Base-by-base conservation (phyloP, 2,797 vertebrate species). In the Acridotheres tristis region DNA sequence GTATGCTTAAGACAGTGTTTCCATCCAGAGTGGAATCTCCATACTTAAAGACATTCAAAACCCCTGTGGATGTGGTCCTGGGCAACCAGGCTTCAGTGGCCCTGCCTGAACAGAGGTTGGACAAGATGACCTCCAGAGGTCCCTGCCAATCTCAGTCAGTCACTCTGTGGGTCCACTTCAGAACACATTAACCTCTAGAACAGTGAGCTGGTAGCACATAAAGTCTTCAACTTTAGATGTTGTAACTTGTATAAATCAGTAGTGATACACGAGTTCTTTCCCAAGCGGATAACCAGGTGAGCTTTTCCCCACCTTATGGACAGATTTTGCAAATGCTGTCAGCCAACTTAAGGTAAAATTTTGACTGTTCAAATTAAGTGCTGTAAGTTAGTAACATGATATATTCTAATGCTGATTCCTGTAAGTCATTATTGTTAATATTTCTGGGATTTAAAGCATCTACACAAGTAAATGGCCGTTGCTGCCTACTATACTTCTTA, bases 391-490 rank as follows among this genome's bases (percentile, higher is more conserved):
- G 38, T 47, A 61, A 67, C 22, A 61, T 3, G 5, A 7, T 43
- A 66, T 6, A 20, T 51, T 63, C 43, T 62, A 75, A 62, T 36
- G 27, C 17, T 40, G 75, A 80, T 72, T 71, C 15, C n/a, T 81
- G 26, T 34, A 88, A 86, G 27, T 38, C 30, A 50, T 45, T 73
- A 20, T 18, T 69, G 63, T 68, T 88, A 72, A 58, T 10, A 6
- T 68, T 82, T 54, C 45, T 82, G 48, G 83, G 42, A 90, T 61
- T 72, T 67, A 90, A 90, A 77, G 47, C 10, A 89, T 40, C 74
- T 72, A 32, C 13, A 61, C 54, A 42, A 77, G 21, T 48, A 91
- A 88, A 85, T 32, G 51, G 65, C 34, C 6, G 7, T n/a, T 10
- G 15, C 45, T 62, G 19, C 47, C 27, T 63, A 62, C 16, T 45